Evolutionary conservation across 1,140 invertebrate genomes (phyloP), one percentile per base, ranked within the genome.

Genomic region (Lysiphlebus fabarum): DNA sequence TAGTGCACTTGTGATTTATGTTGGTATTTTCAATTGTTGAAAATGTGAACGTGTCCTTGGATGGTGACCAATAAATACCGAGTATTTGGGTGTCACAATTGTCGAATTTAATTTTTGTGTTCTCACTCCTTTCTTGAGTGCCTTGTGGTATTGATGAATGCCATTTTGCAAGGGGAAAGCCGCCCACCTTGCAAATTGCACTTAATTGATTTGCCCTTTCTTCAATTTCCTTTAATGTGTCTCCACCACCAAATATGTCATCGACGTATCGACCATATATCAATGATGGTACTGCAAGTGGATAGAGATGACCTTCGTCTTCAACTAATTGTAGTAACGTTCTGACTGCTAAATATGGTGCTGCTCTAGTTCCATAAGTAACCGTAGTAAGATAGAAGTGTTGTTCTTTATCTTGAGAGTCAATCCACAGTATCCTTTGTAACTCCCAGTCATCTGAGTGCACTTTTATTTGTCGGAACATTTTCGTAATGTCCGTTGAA

Each of bases 351-450:
- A 41, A 41, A 14, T 6, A 53, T n/a, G 33, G 33, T 12, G 41
- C 26, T 43, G 26, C 43, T 69, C 72, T 70, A 62, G 78, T 69
- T 69, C 74, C 73, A 50, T 70, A 74, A 8, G 53, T 44, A 7
- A 56, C 42, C 4, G 26, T 45, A 2, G 41, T 56, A 26, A 44
- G 53, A 2, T 47, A 9, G 6, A 45, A 40, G 9, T 17, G 1
- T 2, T 6, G 4, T 6, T 44, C 43, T 12, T 26, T 26, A 7
- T 33, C 33, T 17, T 11, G 5, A 5, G 47, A 33, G 41, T 40
- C 37, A 64, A 14, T 51, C 53, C 53, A 56, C 5, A 56, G 33
- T 9, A 56, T 56, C n/a, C 43, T 17, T 36, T 45, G 53, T 2
- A 56, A 14, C 3, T 42, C 10, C 42, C 53, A 56, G 7, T 56